A percentile compares a stretch with the other conserved stretches of the same genome.
phyloP scores from a whole-genome alignment of 2,888 invertebrate species.

The Encarsia formosa region DNA sequence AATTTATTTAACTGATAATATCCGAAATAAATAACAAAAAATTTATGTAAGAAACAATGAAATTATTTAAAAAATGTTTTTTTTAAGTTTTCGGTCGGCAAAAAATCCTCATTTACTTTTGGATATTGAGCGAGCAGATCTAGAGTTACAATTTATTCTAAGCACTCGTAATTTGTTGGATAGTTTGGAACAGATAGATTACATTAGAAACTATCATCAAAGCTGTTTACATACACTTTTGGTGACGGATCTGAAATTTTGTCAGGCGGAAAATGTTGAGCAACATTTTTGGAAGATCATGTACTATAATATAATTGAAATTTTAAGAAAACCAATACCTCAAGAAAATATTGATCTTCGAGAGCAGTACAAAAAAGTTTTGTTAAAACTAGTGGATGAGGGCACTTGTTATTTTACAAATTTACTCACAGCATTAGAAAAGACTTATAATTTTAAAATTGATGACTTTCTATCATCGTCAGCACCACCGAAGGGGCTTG shows the following conservation, averaged over 20 bases:
- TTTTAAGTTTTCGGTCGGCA: conserved; percentile 56
- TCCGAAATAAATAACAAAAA: conserved; percentile 1
- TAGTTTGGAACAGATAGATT: conserved; percentile 64
- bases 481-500: conserved; percentile 60
- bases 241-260: conserved; percentile 78
- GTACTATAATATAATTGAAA: conserved; percentile 83
- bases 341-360: conserved; percentile 60
- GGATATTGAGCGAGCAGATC: conserved; percentile 66
- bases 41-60: background rate
- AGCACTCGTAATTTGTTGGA: conserved; percentile 59
- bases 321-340: conserved; percentile 65
- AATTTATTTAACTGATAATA: no score
- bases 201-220: conserved; percentile 65
- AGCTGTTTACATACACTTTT: conserved; percentile 65
- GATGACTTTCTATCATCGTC: conserved; percentile 55
- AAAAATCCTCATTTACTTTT: conserved; percentile 62
- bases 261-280: conserved; percentile 82
- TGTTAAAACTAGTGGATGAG: conserved; percentile 72
- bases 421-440: conserved; percentile 69
- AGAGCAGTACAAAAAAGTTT: conserved; percentile 62
- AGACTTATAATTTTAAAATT: conserved; percentile 70
- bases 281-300: conserved; percentile 88
- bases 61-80: background rate
- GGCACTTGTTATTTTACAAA: conserved; percentile 74
- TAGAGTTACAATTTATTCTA: conserved; percentile 63